phyloP scores from a whole-genome alignment of 1,140 invertebrate species.

The Drosophila ohnishii region DNA sequence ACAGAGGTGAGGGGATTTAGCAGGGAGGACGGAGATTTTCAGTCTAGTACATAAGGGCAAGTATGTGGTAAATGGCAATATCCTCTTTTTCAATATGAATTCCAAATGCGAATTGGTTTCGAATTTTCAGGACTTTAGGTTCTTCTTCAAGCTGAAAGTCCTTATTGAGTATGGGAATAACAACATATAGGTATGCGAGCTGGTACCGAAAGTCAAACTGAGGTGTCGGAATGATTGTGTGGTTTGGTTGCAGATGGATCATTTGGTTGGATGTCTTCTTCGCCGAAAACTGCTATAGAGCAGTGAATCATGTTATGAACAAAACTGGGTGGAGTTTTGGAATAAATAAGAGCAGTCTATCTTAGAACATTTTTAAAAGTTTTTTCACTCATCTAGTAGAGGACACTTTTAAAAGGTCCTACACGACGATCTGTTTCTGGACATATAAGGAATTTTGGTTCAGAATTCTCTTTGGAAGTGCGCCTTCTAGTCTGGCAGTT shows the following conservation, averaged over 20 bases:
- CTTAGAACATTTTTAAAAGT: constrained; percentile 4
- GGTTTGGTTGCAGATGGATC: too few species aligned
- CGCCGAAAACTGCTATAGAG: too few species aligned
- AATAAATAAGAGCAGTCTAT: constrained; percentile 37
- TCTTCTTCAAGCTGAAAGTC: background rate
- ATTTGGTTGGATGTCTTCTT: too few species aligned
- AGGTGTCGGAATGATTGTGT: too few species aligned
- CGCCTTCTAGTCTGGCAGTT: background rate
- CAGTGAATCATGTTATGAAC: constrained; percentile 34
- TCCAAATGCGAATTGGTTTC: background rate
- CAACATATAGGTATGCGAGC: too few species aligned
- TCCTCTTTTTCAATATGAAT: background rate
- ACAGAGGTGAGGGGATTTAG: background rate
- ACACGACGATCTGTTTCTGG: background rate
- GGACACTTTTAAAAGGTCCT: background rate
- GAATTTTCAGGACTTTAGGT: background rate
- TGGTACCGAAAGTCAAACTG: too few species aligned
- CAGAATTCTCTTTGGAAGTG: background rate
- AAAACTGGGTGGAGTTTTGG: constrained; percentile 49
- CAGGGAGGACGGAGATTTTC: background rate
- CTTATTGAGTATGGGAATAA: background rate
- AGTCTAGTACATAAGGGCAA: background rate
- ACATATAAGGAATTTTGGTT: background rate
- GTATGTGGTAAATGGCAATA: background rate
- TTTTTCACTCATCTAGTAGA: background rate